Evolutionary conservation across 2,888 invertebrate species (phyloP), one percentile per base, ranked within the genome.

Genomic region (Phoenoteleia sp.): DNA sequence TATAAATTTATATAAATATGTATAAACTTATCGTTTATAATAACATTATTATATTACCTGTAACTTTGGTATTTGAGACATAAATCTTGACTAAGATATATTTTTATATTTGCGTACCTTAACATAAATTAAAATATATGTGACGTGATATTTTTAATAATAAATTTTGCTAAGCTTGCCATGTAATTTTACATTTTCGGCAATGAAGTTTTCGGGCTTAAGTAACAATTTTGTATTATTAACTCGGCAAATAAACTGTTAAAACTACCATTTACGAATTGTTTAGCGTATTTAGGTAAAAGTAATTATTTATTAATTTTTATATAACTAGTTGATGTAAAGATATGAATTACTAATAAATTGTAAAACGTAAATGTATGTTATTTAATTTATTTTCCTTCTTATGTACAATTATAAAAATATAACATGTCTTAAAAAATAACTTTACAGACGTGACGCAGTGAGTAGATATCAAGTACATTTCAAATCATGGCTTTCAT

Each of bases 331-430:
- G n/a, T n/a, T 15, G 23, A 60, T 71, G 72, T 72, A 72, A 47
- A 60, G 60, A 54, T 23, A 39, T 29, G 13, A n/a, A 21, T 54
- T 21, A 42, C 19, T 17, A 52, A 47, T 60, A 58, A 72, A 72
- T 7, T 54, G 3, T 23, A 39, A 45, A 58, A 13, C 45, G 5
- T 23, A 47, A 49, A 49, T 23, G 27, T 56, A 11, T 62, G 25
- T 66, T 19, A 36, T 66, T 71, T 42, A 15, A 3, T 60, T 39
- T 58, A 52, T 52, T 52, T n/a, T 3, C 56, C 25, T 45, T n/a
- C n/a, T 47, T 76, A 80, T 80, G 60, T 71, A 83, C 58, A 86
- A 80, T 49, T 80, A 67, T 52, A 67, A 81, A 75, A 81, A 81
- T 72, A 77, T 42, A 69, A 19, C 5, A 36, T 39, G 45, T 17